Conservation (phyloP, 2,113 vertebrate species). For the Ondatra zibethicus region DNA sequence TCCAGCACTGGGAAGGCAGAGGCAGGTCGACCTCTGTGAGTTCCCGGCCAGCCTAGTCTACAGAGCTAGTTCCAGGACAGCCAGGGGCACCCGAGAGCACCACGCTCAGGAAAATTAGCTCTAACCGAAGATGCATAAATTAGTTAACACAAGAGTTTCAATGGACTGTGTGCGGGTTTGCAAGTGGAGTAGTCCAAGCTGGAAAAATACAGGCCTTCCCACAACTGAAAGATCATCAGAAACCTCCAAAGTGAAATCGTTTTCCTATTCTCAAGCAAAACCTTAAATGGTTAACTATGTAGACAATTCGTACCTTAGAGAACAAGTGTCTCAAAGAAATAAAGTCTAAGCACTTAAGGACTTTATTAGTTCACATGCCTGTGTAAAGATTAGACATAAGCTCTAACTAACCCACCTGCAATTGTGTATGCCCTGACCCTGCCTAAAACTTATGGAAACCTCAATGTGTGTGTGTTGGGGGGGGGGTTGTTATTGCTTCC, state of each 20-base stretch:
- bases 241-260: neutral
- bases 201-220: neutral
- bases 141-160: neutral
- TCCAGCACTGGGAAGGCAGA: neutral
- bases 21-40: neutral
- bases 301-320: neutral
- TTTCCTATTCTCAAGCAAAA: neutral
- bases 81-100: neutral
- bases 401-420: too few relatives aligned
- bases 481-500: neutral
- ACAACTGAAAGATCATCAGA: neutral
- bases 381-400: neutral
- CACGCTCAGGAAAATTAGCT: neutral
- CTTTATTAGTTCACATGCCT: neutral
- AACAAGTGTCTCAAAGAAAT: neutral
- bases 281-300: neutral
- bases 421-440: neutral
- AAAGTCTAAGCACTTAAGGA: neutral
- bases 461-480: fast-evolving
- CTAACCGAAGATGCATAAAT: neutral
- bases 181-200: neutral
- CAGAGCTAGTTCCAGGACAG: neutral
- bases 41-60: neutral
- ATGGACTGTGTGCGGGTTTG: neutral
- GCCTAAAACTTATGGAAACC: neutral